phyloP scores from a whole-genome alignment of 2,888 invertebrate genomes.

The Lomographa bimaculata region DNA sequence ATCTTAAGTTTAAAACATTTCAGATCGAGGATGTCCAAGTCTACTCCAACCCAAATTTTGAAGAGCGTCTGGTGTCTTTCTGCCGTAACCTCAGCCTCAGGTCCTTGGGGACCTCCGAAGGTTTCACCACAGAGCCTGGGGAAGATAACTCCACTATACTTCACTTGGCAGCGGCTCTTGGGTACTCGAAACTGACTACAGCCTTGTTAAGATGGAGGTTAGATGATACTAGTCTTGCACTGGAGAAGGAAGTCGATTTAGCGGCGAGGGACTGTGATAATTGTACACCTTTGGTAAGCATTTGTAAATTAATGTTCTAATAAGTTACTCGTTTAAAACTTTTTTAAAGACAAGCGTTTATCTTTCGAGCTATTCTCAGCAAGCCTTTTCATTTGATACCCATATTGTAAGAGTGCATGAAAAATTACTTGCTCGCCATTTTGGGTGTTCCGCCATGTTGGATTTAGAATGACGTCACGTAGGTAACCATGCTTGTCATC shows the following conservation, averaged over 20 bases:
- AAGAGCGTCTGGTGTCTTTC: constrained; percentile 93
- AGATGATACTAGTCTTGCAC: constrained; percentile 92
- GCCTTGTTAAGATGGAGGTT: constrained; percentile 94
- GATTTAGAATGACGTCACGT: too few species aligned
- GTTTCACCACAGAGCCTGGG: constrained; percentile 71
- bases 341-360: too few species aligned
- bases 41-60: constrained; percentile 89
- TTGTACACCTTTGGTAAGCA: constrained; percentile 94
- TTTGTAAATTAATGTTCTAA: too few species aligned
- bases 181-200: constrained; percentile 93
- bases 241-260: constrained; percentile 96
- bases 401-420: too few species aligned
- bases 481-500: too few species aligned
- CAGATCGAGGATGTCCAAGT: constrained; percentile 85
- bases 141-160: constrained; percentile 88
- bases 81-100: constrained; percentile 89
- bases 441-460: too few species aligned
- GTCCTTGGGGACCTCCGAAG: constrained; percentile 80
- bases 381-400: too few species aligned
- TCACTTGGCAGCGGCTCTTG: constrained; percentile 95
- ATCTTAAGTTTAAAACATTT: too few species aligned
- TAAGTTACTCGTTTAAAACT: too few species aligned
- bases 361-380: too few species aligned
- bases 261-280: constrained; percentile 95
- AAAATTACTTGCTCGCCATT: too few species aligned